These are phyloP conservation scores for Aulostomus chinensis DNA, from an alignment of 2,797 vertebrate genomes.

Conservation along the genomic window DNA sequence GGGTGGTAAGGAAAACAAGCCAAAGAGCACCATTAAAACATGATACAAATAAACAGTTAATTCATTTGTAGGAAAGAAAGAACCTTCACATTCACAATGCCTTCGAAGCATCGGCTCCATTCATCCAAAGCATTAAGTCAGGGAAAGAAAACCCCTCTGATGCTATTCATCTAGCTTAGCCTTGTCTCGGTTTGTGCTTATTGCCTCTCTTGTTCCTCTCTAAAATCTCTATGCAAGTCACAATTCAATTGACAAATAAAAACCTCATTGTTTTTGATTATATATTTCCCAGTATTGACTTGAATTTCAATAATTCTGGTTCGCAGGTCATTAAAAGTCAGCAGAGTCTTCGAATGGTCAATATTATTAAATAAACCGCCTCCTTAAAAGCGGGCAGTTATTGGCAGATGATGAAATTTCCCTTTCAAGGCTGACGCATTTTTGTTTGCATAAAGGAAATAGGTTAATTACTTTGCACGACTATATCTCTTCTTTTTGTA, in stretches of 20 bases:
- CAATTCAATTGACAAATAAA: conserved; percentile 78
- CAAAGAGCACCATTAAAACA: too few relatives aligned
- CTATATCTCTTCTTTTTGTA: too few relatives aligned
- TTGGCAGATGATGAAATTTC: conserved; percentile 63
- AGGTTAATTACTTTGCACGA: too few relatives aligned
- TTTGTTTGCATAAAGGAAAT: conserved; percentile 9
- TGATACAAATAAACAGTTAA: too few relatives aligned
- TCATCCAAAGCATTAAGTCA: background rate
- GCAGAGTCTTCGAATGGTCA: conserved; percentile 66
- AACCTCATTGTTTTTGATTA: conserved; percentile 78
- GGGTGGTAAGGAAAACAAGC: too few relatives aligned
- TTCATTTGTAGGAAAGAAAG: too few relatives aligned
- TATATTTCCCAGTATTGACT: conserved; percentile 73
- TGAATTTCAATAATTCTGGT: conserved; percentile 66
- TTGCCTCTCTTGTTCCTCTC: conserved; percentile 31
- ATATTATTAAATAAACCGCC: conserved; percentile 70
- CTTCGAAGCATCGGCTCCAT: background rate
- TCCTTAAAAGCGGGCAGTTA: conserved; percentile 36
- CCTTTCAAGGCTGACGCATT: conserved; percentile 17
- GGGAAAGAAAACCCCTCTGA: too few relatives aligned
- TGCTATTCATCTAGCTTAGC: conserved; percentile 30
- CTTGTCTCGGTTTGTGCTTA: conserved; percentile 31
- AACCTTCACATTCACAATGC: background rate
- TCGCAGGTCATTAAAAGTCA: conserved; percentile 75
- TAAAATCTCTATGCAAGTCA: conserved; percentile 50